Percentiles rank a stretch among this genome's conserved stretches.
Evolutionary conservation across 2,113 vertebrate species (phyloP).

Genomic region (Zingel zingel): DNA sequence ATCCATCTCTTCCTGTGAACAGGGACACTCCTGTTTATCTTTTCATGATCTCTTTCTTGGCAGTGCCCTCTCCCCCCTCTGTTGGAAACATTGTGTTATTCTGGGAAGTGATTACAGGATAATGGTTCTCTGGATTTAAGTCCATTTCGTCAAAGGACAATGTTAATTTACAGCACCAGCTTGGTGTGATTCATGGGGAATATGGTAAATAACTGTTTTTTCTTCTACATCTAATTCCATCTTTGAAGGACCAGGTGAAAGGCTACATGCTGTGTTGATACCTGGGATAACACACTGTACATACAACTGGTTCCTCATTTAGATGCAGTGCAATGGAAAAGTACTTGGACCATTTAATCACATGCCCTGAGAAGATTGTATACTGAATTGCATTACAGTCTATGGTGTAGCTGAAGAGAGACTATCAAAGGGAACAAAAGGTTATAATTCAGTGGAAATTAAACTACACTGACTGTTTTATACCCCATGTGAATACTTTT

Average conservation of each 20-base stretch:
- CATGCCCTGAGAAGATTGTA: neutral
- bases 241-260: constrained; percentile 30
- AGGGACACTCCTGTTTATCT: constrained; percentile 50
- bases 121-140: constrained; percentile 23
- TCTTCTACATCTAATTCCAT: constrained; percentile 16
- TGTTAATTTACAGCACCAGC: constrained; percentile 24
- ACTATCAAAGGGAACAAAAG: neutral
- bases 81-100: constrained; percentile 50
- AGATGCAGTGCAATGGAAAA: constrained; percentile 4
- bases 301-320: neutral
- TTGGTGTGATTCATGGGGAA: constrained; percentile 28
- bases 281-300: constrained; percentile 14
- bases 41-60: constrained; percentile 25
- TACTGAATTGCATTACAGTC: neutral
- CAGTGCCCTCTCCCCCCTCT: neutral
- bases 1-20: constrained; percentile 16
- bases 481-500: neutral
- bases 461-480: neutral
- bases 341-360: neutral
- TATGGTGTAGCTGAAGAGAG: neutral
- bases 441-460: neutral
- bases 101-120: constrained; percentile 48
- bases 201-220: neutral
- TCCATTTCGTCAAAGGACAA: constrained; percentile 42
- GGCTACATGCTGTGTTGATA: constrained; percentile 16